A percentile compares a stretch with the other conserved stretches of the same genome.
These are phyloP conservation scores for Malthinus flaveolus DNA, from an alignment of 2,888 invertebrate genomes.

Conservation along the genomic window DNA sequence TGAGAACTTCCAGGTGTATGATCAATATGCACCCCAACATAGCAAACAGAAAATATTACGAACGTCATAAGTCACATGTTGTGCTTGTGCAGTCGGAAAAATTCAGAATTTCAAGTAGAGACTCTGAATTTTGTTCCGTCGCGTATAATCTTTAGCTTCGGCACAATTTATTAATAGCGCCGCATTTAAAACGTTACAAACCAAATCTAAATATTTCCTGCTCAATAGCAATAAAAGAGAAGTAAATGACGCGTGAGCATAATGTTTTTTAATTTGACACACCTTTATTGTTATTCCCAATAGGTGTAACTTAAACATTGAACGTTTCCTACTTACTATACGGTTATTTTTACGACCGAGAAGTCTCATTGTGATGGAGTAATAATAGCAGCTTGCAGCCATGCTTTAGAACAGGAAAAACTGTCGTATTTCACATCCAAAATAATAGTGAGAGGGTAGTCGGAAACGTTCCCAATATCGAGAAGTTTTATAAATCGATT, in stretches of 20 bases:
- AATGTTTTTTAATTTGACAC: not conserved
- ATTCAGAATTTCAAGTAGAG: too few relatives aligned
- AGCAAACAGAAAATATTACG: not conserved
- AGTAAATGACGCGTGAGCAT: not conserved
- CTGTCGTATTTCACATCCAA: constrained; percentile 35
- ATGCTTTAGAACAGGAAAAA: constrained; percentile 35
- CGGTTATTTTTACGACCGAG: constrained; percentile 17
- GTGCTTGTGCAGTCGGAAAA: not conserved
- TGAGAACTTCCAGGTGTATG: constrained; percentile 13
- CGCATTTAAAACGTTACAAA: not conserved
- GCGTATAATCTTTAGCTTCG: too few relatives aligned
- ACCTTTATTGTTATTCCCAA: constrained; percentile 3
- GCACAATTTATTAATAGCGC: not conserved
- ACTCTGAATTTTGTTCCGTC: too few relatives aligned
- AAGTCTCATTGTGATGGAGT: constrained; percentile 27
- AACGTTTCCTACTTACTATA: constrained; percentile 13
- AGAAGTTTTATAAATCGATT: constrained; percentile 25
- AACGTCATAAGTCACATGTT: constrained; percentile 3
- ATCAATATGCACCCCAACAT: constrained; percentile 2
- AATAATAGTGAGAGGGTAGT: constrained; percentile 30
- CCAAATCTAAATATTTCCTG: not conserved
- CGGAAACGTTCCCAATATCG: constrained; percentile 28
- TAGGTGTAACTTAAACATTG: constrained; percentile 3
- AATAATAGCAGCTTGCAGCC: constrained; percentile 35
- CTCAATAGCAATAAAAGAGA: not conserved